Base-by-base conservation (phyloP, 2,113 vertebrate species). In the Naja naja region DNA sequence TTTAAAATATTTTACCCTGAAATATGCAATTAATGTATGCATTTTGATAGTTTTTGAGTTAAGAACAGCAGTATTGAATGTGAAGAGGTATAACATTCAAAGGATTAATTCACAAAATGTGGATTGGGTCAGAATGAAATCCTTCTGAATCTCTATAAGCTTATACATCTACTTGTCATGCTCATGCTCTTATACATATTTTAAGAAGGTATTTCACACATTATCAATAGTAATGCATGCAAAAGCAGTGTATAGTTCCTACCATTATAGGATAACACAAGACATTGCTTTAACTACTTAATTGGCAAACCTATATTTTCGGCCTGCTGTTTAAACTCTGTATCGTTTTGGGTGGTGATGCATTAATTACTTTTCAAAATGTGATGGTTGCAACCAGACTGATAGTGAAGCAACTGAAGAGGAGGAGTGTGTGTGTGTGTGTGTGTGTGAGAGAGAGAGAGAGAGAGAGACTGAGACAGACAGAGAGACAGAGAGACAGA, bases 391-490 rank as follows among this genome's bases (percentile, higher is more conserved):
- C 2, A 27, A 27, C 30, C 27, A 86, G 27, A 39, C 34, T 43
- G 5, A 22, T 49, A 30, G 3, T 52, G 85, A 23, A 60, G 5
- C 34, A 89, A n/a, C n/a, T 7, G 30, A 53, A 16, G 49, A 88
- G 49, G 16, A 9, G 30, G 86, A 53, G 6, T 2, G 1, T 20
- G 64, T 14, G 30, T n/a, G 30, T n/a, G 30, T 69, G 30, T 69
- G 30, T 64, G 30, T 64, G 60, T 60, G 9, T 27, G 56, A 10
- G 56, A 10, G 23, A 10, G 56, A 60, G 25, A 30, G 58, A 30
- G 27, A 30, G 25, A 16, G 53, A 0, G 53, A 20, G 53, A 0
- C 0, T 4, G 3, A 1, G 53, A 54, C 3, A 1, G 9, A 4
- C 3, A 3, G 14, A 4, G 3, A 16, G 53, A 20, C 4, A 52